These are phyloP conservation scores for Melanaphis sacchari DNA, from an alignment of 1,140 invertebrate genomes.

Conservation along the genomic window DNA sequence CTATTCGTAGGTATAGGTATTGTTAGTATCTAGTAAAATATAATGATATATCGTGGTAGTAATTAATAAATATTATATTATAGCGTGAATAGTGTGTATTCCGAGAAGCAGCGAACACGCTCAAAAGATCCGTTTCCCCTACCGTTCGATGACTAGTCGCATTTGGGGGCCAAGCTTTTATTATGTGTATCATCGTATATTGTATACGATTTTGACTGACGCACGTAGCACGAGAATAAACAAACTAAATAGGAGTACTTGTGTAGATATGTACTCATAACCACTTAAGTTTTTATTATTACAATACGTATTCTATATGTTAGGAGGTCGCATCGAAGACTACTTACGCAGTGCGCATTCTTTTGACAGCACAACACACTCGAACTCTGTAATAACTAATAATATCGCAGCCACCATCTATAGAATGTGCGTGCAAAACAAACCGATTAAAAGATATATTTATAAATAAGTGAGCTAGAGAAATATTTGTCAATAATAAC, in stretches of 20 bases:
- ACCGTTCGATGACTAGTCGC: slow-evolving; percentile 27
- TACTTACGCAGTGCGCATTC: neutral
- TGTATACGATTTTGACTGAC: slow-evolving; percentile 24
- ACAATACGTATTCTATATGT: neutral
- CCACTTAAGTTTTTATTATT: neutral
- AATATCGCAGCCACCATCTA: neutral
- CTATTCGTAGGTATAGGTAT: neutral
- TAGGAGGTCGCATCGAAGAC: slow-evolving; percentile 11
- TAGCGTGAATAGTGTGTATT: neutral
- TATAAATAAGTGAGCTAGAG: neutral
- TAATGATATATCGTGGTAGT: neutral
- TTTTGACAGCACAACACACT: neutral
- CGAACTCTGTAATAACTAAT: neutral
- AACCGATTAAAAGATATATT: neutral
- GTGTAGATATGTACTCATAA: slow-evolving; percentile 16
- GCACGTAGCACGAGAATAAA: slow-evolving; percentile 49
- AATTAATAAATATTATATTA: neutral
- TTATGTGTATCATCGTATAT: neutral
- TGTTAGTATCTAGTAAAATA: neutral
- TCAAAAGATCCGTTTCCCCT: slow-evolving; percentile 7
- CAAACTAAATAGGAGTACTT: slow-evolving; percentile 51
- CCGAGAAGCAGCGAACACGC: neutral
- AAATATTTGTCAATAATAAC: slow-evolving; percentile 31
- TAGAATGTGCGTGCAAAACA: slow-evolving; percentile 4
- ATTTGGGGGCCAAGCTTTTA: slow-evolving; percentile 37